Evolutionary conservation across 2,113 vertebrate species (phyloP).

Genomic region (Petroica traversi): DNA sequence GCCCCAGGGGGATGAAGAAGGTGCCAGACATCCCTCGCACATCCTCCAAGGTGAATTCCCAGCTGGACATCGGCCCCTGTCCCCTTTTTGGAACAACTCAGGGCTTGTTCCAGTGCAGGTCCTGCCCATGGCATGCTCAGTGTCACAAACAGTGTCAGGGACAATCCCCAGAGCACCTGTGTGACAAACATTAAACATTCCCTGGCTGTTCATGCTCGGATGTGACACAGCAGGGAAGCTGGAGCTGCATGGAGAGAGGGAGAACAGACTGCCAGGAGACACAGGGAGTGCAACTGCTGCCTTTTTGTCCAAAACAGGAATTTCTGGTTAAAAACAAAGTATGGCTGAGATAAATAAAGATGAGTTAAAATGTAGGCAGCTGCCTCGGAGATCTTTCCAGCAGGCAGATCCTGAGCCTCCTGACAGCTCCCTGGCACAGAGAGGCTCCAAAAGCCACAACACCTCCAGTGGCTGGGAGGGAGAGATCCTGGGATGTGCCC

Average conservation of each 20-base stretch:
- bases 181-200: background rate
- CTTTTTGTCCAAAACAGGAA: background rate
- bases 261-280: background rate
- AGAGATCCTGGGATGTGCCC: background rate
- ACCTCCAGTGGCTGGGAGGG: background rate
- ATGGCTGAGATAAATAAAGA: background rate
- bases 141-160: background rate
- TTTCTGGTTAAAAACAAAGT: background rate
- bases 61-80: rapidly evolving
- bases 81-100: background rate
- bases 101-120: rapidly evolving
- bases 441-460: background rate
- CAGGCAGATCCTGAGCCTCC: background rate
- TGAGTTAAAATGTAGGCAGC: background rate
- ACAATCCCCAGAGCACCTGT: background rate
- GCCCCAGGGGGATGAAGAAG: background rate
- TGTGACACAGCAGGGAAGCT: background rate
- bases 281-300: background rate
- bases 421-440: constrained; percentile 33
- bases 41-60: background rate
- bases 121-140: background rate
- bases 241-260: background rate
- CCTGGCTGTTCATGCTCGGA: rapidly evolving
- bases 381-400: background rate
- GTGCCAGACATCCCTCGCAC: rapidly evolving